These are phyloP conservation scores for Nysson spinosus DNA, from an alignment of 2,888 invertebrate species.

Conservation along the genomic window DNA sequence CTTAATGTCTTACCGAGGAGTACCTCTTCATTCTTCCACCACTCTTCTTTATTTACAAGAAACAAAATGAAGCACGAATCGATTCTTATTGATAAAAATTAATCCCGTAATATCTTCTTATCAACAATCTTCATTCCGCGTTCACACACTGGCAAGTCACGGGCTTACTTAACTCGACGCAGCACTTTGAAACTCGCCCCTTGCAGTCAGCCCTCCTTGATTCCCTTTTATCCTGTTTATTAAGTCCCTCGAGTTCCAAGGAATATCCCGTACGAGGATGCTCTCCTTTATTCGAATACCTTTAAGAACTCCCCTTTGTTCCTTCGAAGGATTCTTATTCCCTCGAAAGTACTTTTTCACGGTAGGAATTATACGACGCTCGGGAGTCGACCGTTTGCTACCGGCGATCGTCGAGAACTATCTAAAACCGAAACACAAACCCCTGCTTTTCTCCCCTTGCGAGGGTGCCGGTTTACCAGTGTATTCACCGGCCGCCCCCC, in stretches of 20 bases:
- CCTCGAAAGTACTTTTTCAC: not conserved
- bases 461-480: slow-evolving; percentile 48
- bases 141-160: too few relatives aligned
- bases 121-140: too few relatives aligned
- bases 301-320: not conserved
- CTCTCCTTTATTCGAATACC: not conserved
- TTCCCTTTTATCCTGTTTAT: not conserved
- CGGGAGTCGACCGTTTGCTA: slow-evolving; percentile 36
- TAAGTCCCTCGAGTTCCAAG: too few relatives aligned
- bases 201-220: too few relatives aligned
- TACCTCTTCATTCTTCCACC: slow-evolving; percentile 67
- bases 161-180: too few relatives aligned
- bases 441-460: slow-evolving; percentile 28
- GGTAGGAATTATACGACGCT: not conserved
- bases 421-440: slow-evolving; percentile 34
- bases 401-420: slow-evolving; percentile 44
- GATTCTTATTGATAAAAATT: not conserved
- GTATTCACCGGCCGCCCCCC: slow-evolving; percentile 33
- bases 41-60: too few relatives aligned
- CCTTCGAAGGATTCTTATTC: not conserved
- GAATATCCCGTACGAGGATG: not conserved
- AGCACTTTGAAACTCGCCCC: too few relatives aligned
- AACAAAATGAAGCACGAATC: too few relatives aligned
- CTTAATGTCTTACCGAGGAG: slow-evolving; percentile 64
- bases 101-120: too few relatives aligned